Evolutionary conservation across 2,113 vertebrate genomes (phyloP).

Genomic region (Aythya baeri): DNA sequence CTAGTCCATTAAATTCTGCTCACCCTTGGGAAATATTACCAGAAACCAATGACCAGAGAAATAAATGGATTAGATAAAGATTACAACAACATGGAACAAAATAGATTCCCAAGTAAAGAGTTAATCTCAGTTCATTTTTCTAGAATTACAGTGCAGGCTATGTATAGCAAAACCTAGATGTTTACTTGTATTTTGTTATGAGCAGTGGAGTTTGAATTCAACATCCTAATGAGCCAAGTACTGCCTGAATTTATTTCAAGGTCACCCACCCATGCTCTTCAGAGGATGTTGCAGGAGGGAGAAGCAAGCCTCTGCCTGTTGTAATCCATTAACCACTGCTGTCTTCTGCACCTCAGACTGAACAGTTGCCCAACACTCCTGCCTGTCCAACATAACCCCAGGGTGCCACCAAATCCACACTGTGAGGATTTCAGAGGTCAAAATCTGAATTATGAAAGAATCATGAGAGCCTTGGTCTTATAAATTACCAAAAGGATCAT

Average conservation of each 20-base stretch:
- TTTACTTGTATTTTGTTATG: not conserved
- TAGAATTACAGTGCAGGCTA: not conserved
- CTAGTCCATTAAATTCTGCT: not conserved
- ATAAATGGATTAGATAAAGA: not conserved
- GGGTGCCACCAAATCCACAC: not conserved
- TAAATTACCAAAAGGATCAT: not conserved
- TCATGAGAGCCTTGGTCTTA: not conserved
- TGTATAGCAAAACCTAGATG: not conserved
- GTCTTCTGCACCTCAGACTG: not conserved
- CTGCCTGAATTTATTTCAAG: not conserved
- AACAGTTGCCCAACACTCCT: not conserved
- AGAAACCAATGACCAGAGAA: not conserved
- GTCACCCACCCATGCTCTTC: not conserved
- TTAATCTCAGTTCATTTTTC: not conserved
- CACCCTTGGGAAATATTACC: not conserved
- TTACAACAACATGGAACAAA: not conserved
- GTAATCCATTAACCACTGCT: not conserved
- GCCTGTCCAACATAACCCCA: not conserved
- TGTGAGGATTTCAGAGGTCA: not conserved
- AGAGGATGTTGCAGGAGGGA: not conserved
- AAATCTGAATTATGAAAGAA: not conserved
- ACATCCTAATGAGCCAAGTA: fast-evolving
- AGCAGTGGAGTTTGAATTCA: not conserved
- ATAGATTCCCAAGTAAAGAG: not conserved
- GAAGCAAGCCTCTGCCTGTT: not conserved